A percentile compares a stretch with the other conserved stretches of the same genome.
phyloP scores from a whole-genome alignment of 2,888 invertebrate species.

The Drosophila melanosoma region DNA sequence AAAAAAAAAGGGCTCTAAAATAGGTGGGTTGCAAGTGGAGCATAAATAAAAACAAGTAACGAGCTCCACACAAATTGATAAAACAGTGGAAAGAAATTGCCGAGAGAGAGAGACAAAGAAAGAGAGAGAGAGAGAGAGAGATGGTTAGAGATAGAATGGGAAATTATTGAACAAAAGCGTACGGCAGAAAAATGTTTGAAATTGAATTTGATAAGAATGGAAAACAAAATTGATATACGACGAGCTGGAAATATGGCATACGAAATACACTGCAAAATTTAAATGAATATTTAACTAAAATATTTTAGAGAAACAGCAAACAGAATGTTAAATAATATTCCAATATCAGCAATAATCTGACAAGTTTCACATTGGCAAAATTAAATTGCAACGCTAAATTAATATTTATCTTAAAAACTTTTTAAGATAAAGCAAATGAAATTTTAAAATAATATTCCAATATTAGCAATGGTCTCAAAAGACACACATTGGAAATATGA shows the following conservation, averaged over 20 bases:
- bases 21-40: slow-evolving; percentile 24
- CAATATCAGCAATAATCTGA: too few relatives aligned
- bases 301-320: background rate
- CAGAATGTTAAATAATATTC: background rate
- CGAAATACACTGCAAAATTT: slow-evolving; percentile 32
- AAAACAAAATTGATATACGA: slow-evolving; percentile 34
- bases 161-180: slow-evolving; percentile 78
- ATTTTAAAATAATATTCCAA: background rate
- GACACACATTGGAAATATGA: slow-evolving; percentile 13
- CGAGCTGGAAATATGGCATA: slow-evolving; percentile 32
- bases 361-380: slow-evolving; percentile 15
- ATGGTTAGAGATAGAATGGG: slow-evolving; percentile 33
- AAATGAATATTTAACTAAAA: background rate
- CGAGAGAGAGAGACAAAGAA: slow-evolving; percentile 46
- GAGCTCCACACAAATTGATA: slow-evolving; percentile 77
- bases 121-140: slow-evolving; percentile 9
- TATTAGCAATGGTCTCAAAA: too few relatives aligned
- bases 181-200: slow-evolving; percentile 67
- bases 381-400: slow-evolving; percentile 4
- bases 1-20: slow-evolving; percentile 57
- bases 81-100: slow-evolving; percentile 76
- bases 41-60: slow-evolving; percentile 78
- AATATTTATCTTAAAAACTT: background rate
- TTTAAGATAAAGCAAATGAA: background rate
- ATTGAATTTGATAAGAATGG: slow-evolving; percentile 67